Base-by-base conservation (phyloP, 2,888 invertebrate genomes). In the Prosopocoilus inquinatus region DNA sequence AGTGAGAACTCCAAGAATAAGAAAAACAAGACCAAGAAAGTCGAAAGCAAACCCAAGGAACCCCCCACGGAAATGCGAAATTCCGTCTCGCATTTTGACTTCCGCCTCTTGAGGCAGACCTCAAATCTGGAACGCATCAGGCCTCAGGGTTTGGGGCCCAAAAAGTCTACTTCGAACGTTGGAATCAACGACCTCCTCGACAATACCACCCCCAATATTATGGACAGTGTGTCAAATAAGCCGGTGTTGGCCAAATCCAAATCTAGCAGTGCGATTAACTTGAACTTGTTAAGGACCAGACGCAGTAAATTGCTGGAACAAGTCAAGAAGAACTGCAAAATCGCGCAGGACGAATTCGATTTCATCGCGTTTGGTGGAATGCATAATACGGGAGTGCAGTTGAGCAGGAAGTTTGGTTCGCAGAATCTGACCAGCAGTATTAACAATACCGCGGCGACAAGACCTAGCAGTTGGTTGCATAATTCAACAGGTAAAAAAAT, bases 261-360 rank as follows among this genome's bases (percentile, higher is more conserved):
- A 62, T 77, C 77, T 7, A 77, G 76, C 55, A 77, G 78, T 66
- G 74, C 77, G 5, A 78, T 78, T 34, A 78, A 78, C 64, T 65
- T 78, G 57, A 77, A 71, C 59, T 59, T 77, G 58, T 61, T 76
- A 47, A 64, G 77, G 41, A 70, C 72, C 13, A 64, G 77, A 13
- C 64, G 77, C 16, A 72, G 70, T 52, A 75, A 74, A 59, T 62
- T 73, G 9, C 53, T 72, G 58, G 74, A 75, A 51, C 70, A 74
- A 47, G 67, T 70, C 41, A 71, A 71, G 39, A 67, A 60, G 16
- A 67, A 68, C 36, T 72, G 70, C 48, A 73, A 75, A 60, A 71
- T 71, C 35, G 75, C 70, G 50, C 67, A 71, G 32, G 69, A 73
- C 53, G 78, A 78, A 56, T 78, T 77, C 58, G 75, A 77, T 57